Percentiles rank a stretch among this genome's conserved stretches.
phyloP scores from a whole-genome alignment of 2,797 vertebrate genomes.

The Anisognathus igniventris region DNA sequence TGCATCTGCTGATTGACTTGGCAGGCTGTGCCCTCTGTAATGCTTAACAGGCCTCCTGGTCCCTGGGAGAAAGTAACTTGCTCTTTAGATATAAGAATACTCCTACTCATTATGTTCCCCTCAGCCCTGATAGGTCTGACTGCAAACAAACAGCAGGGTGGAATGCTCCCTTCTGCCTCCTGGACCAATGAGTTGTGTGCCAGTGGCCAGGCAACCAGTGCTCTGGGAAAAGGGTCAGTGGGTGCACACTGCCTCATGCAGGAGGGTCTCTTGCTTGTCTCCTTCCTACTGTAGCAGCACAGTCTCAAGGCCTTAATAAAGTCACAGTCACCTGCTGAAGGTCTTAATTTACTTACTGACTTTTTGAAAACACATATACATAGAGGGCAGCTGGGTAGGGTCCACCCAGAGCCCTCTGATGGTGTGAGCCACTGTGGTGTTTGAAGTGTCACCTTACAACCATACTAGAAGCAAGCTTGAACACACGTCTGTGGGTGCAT shows the following conservation, averaged over 20 bases:
- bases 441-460: not conserved
- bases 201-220: not conserved
- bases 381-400: not conserved
- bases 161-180: not conserved
- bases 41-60: not conserved
- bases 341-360: not conserved
- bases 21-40: not conserved
- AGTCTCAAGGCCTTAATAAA: not conserved
- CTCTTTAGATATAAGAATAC: not conserved
- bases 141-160: not conserved
- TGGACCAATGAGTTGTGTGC: not conserved
- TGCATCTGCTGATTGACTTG: not conserved
- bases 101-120: not conserved
- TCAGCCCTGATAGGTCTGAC: not conserved
- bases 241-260: not conserved
- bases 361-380: not conserved
- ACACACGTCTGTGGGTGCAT: accelerated
- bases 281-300: accelerated
- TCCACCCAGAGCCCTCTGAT: not conserved
- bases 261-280: not conserved
- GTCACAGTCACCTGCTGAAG: not conserved
- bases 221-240: not conserved
- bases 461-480: not conserved
- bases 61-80: not conserved
- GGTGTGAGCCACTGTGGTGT: too few relatives aligned